Evolutionary conservation across 2,797 vertebrate genomes (phyloP), one percentile per base, ranked within the genome.

Genomic region (Sternotherus odoratus): DNA sequence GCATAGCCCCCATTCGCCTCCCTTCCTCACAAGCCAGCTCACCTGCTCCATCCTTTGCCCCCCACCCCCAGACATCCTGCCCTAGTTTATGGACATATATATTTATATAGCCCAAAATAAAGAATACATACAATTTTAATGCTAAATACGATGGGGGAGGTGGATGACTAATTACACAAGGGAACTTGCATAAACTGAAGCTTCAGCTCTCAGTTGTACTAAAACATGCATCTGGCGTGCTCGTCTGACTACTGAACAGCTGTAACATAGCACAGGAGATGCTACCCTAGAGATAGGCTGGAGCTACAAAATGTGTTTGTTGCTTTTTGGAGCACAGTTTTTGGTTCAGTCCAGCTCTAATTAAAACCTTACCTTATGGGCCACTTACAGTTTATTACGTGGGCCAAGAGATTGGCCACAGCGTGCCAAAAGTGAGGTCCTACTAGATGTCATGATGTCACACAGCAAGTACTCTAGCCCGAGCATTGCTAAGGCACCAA

Each of bases 301-400:
- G 8, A 16, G 17, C 36, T 79, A 49, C 66, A 53, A 88, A 86
- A 26, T 39, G 93, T 91, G 85, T 66, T 36, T 21, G 9, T 66
- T 66, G 19, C 63, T 88, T 53, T 80, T 89, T 87, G 90, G 30
- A 88, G 15, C 48, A 85, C 79, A 83, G 81, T 51, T 94, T 86
- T 91, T 95, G 85, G 69, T 92, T 94, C 88, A 94, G 92, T 89
- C 95, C 51, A 94, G 54, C 19, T 6, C 77, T 94, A 93, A 94
- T 94, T 95, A 95, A 95, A 96, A 80, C 51, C 46, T 46, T 75
- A 54, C 88, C 75, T 87, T 90, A 13, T 2, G 5, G 63, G 39
- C 26, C 36, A 69, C 77, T 87, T 87, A 91, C 43, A 43, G 7
- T 82, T 36, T 87, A 94, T 87, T 83, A 92, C 93, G 92, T 19